Percentiles rank a stretch among this genome's conserved stretches.
Evolutionary conservation across 2,113 vertebrate genomes (phyloP).

Genomic region (Cricetomys ansorgei): DNA sequence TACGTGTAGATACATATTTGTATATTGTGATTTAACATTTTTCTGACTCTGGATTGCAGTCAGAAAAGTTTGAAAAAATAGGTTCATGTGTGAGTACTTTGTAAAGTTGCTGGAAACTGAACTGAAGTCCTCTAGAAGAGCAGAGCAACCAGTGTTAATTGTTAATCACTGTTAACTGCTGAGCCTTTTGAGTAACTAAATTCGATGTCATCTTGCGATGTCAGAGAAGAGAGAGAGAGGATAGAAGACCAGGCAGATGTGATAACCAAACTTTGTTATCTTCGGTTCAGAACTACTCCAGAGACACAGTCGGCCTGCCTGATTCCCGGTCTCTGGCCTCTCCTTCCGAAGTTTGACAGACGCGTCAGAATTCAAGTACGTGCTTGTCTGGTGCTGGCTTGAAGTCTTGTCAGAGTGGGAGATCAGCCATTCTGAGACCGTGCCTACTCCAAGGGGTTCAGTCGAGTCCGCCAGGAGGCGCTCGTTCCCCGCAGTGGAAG

Average conservation of each 20-base stretch:
- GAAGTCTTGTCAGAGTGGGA: background rate
- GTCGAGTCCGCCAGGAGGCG: background rate
- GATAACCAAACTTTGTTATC: background rate
- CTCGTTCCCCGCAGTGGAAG: background rate
- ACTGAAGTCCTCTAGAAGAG: background rate
- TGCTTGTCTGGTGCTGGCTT: no score
- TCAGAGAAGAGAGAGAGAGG: background rate
- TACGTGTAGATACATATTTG: background rate
- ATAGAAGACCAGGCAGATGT: background rate
- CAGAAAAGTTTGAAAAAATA: background rate
- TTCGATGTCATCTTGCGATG: background rate
- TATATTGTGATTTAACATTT: background rate
- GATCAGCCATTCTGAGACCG: no score
- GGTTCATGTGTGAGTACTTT: background rate
- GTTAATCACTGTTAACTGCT: background rate
- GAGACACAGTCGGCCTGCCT: background rate
- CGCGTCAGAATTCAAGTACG: background rate
- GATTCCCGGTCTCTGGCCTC: background rate
- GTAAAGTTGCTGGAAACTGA: background rate
- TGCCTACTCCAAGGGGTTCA: background rate
- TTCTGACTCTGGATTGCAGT: background rate
- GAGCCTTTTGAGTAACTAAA: background rate
- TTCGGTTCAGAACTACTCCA: background rate
- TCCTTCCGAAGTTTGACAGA: no score
- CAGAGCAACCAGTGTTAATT: background rate